Conservation (phyloP, 2,113 vertebrate genomes). For the Axis porcinus region DNA sequence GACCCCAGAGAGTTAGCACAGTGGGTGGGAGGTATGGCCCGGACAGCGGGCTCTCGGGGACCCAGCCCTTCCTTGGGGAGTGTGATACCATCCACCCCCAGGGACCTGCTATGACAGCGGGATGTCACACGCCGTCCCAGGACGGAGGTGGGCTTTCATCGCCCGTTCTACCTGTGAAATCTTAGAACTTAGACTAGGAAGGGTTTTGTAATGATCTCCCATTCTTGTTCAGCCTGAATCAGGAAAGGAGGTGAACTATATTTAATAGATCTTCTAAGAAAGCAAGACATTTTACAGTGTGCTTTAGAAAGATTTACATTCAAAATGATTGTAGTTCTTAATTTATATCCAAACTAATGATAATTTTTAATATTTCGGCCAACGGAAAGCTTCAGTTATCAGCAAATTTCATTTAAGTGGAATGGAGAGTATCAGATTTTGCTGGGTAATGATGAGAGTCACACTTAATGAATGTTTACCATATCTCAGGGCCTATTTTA, state of each 20-base stretch:
- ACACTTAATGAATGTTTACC: background rate
- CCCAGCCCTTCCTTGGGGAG: background rate
- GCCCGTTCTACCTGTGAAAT: background rate
- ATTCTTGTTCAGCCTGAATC: background rate
- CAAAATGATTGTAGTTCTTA: conserved; percentile 30
- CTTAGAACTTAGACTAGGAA: background rate
- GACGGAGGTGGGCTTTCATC: background rate
- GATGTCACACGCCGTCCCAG: background rate
- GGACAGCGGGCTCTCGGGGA: background rate
- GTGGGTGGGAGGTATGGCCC: background rate
- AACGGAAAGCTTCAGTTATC: conserved; percentile 23
- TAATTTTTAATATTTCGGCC: conserved; percentile 24
- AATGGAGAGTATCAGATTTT: conserved; percentile 23
- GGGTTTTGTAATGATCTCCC: background rate
- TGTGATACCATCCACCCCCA: background rate
- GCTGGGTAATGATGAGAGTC: background rate
- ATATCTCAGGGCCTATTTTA: background rate
- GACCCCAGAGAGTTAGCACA: background rate
- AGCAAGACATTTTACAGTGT: background rate
- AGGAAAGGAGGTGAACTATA: background rate
- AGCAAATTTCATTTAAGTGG: conserved; percentile 11
- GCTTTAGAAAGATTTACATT: conserved; percentile 14
- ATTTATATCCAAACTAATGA: conserved; percentile 47
- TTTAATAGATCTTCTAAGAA: background rate
- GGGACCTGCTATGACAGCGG: too few relatives aligned